Conservation (phyloP, 1,140 invertebrate species). For the Chironomus striatipennis region DNA sequence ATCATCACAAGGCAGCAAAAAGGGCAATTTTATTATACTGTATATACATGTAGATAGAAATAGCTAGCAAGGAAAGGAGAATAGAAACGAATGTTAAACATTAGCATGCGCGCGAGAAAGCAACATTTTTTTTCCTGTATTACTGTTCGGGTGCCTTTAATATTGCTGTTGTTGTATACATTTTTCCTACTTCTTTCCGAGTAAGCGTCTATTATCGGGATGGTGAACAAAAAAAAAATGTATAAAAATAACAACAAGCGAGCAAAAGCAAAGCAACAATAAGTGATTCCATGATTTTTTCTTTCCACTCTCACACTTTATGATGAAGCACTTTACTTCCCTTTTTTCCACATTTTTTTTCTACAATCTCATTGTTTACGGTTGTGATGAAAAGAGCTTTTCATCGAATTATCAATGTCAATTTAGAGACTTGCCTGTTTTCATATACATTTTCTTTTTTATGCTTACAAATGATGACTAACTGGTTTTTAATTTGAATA, state of each 20-base stretch:
- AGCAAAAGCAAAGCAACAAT: not conserved
- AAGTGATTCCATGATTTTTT: not conserved
- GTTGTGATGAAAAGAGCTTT: slow-evolving; percentile 1
- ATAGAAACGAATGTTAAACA: not conserved
- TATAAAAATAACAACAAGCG: too few species aligned
- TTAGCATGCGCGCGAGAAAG: slow-evolving; percentile 10
- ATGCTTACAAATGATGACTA: not conserved
- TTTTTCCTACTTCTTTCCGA: too few species aligned
- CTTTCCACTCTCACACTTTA: not conserved
- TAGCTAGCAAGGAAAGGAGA: not conserved
- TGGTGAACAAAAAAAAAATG: too few species aligned
- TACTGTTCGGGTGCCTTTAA: too few species aligned
- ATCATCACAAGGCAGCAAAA: too few species aligned
- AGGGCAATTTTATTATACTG: too few species aligned
- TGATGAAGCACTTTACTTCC: not conserved
- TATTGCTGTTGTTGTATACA: too few species aligned
- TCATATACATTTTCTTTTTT: too few species aligned
- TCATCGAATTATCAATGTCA: slow-evolving; percentile 7
- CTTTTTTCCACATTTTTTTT: not conserved
- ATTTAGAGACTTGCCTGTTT: not conserved
- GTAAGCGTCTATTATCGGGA: too few species aligned
- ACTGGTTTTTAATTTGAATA: not conserved
- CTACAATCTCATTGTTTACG: not conserved
- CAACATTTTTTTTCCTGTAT: not conserved
- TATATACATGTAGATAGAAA: not conserved